A percentile compares a stretch with the other conserved stretches of the same genome.
These are phyloP conservation scores for Trachymyrmex cornetzi DNA, from an alignment of 1,140 invertebrate species.

Conservation along the genomic window DNA sequence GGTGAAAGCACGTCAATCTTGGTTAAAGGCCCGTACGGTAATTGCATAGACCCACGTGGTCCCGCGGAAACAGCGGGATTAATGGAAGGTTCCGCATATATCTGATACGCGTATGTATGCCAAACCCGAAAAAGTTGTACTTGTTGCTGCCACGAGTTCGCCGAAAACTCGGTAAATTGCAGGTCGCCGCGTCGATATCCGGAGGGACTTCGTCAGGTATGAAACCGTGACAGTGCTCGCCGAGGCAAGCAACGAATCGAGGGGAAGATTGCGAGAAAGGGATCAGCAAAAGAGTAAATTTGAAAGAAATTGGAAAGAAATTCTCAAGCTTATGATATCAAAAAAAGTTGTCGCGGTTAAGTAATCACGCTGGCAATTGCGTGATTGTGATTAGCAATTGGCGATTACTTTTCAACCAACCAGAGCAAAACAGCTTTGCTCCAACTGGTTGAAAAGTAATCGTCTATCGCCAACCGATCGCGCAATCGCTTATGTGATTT, in stretches of 20 bases:
- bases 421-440: too few relatives aligned
- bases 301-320: background rate
- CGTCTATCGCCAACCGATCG: too few relatives aligned
- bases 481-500: too few relatives aligned
- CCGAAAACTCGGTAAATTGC: background rate
- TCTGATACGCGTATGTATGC: slow-evolving; percentile 30
- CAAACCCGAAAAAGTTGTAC: slow-evolving; percentile 44
- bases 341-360: slow-evolving; percentile 9
- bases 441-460: too few relatives aligned
- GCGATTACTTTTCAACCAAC: too few relatives aligned
- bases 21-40: slow-evolving; percentile 42
- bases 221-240: slow-evolving; percentile 30
- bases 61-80: slow-evolving; percentile 54
- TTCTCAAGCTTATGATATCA: background rate
- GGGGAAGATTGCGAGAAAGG: background rate
- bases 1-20: slow-evolving; percentile 71
- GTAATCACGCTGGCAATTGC: too few relatives aligned
- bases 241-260: background rate
- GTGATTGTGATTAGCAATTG: too few relatives aligned
- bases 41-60: slow-evolving; percentile 13
- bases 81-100: slow-evolving; percentile 25
- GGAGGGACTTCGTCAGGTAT: background rate
- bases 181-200: slow-evolving; percentile 36
- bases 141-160: slow-evolving; percentile 54
- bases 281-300: background rate